Conservation (phyloP, 2,888 invertebrate genomes). For the Leucophora obtusa region DNA sequence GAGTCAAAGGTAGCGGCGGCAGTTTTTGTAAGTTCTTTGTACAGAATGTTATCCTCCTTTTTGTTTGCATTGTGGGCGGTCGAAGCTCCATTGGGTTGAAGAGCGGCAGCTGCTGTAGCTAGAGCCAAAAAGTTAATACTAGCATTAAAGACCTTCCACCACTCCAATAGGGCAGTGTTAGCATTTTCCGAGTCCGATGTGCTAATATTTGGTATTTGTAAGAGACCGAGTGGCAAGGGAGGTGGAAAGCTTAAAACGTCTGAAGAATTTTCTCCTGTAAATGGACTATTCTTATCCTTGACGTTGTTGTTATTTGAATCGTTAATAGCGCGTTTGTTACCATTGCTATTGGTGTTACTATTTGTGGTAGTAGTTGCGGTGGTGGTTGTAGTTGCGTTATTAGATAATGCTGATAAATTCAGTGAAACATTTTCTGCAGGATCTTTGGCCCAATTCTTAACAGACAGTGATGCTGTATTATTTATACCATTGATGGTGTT, state of each 20-base stretch:
- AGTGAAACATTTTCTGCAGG: slow-evolving; percentile 65
- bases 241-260: slow-evolving; percentile 41
- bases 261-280: slow-evolving; percentile 9
- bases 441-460: slow-evolving; percentile 76
- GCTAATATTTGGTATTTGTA: slow-evolving; percentile 65
- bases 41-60: slow-evolving; percentile 81
- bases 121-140: slow-evolving; percentile 73
- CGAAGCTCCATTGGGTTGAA: slow-evolving; percentile 64
- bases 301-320: slow-evolving; percentile 71
- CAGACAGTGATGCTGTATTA: slow-evolving; percentile 70
- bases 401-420: background rate
- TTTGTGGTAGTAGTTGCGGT: slow-evolving; percentile 5
- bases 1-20: slow-evolving; percentile 30
- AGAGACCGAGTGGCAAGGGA: slow-evolving; percentile 61
- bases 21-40: slow-evolving; percentile 82
- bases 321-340: slow-evolving; percentile 51
- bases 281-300: slow-evolving; percentile 53
- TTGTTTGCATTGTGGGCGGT: slow-evolving; percentile 71
- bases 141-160: slow-evolving; percentile 85
- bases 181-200: slow-evolving; percentile 65
- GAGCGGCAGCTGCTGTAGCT: slow-evolving; percentile 71
- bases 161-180: slow-evolving; percentile 83
- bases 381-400: slow-evolving; percentile 30
- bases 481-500: slow-evolving; percentile 49
- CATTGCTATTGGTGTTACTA: slow-evolving; percentile 39